Conservation (phyloP, 1,140 invertebrate genomes). For the Forficula auricularia region DNA sequence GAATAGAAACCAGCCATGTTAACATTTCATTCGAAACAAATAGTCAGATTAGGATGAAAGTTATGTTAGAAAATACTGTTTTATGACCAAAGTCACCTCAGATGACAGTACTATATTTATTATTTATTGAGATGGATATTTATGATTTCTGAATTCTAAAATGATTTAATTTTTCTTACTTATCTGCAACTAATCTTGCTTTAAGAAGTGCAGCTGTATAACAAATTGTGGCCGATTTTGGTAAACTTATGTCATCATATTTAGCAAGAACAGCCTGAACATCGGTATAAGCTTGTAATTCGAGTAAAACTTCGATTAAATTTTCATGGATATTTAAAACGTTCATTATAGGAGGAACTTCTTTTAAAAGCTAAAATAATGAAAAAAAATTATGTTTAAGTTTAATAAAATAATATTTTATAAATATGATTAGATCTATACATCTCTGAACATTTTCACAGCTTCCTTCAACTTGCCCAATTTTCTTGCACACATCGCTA, state of each 20-base stretch:
- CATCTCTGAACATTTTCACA: slow-evolving; percentile 91
- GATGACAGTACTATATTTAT: too few species aligned
- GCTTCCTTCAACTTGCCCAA: slow-evolving; percentile 86
- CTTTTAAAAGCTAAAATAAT: slow-evolving; percentile 64
- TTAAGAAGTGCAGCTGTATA: slow-evolving; percentile 91
- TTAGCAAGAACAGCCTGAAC: slow-evolving; percentile 89
- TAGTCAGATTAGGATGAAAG: too few species aligned
- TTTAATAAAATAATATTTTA: background rate
- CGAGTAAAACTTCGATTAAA: slow-evolving; percentile 83
- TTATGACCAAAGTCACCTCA: too few species aligned
- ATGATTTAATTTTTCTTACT: too few species aligned
- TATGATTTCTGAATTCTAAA: too few species aligned
- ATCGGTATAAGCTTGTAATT: slow-evolving; percentile 93
- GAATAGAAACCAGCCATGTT: too few species aligned
- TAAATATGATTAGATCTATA: slow-evolving; percentile 22
- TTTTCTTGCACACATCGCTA: slow-evolving; percentile 94
- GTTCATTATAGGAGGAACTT: slow-evolving; percentile 91
- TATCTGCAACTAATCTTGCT: slow-evolving; percentile 80
- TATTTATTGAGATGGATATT: too few species aligned
- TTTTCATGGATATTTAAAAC: slow-evolving; percentile 95
- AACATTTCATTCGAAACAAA: too few species aligned
- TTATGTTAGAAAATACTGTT: too few species aligned
- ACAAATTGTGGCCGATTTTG: slow-evolving; percentile 92
- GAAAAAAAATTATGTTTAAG: slow-evolving; percentile 1
- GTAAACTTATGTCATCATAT: slow-evolving; percentile 89